A percentile compares a stretch with the other conserved stretches of the same genome.
phyloP scores from a whole-genome alignment of 2,888 invertebrate species.

The Sipha maydis region DNA sequence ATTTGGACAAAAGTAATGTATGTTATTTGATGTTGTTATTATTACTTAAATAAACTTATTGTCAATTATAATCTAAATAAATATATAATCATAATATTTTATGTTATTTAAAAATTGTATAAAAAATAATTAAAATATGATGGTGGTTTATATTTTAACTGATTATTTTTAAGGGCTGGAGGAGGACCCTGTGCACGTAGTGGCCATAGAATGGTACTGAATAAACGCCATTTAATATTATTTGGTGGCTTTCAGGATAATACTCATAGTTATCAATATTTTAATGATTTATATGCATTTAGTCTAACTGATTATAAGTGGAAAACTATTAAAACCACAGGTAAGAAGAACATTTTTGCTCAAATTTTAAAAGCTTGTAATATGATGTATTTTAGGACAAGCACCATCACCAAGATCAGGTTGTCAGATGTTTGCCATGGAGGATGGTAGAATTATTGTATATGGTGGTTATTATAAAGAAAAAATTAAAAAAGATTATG shows the following conservation, averaged over 20 bases:
- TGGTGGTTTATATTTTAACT: background rate
- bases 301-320: slow-evolving; percentile 82
- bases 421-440: slow-evolving; percentile 77
- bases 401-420: slow-evolving; percentile 84
- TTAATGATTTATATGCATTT: slow-evolving; percentile 86
- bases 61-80: background rate
- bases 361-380: slow-evolving; percentile 10
- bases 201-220: slow-evolving; percentile 87
- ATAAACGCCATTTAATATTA: slow-evolving; percentile 81
- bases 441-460: slow-evolving; percentile 75
- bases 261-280: slow-evolving; percentile 85
- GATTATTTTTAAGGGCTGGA: slow-evolving; percentile 68
- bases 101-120: no score
- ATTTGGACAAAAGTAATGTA: slow-evolving; percentile 83
- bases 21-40: slow-evolving; percentile 63
- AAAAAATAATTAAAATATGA: no score
- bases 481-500: slow-evolving; percentile 78
- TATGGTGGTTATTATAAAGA: slow-evolving; percentile 84
- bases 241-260: slow-evolving; percentile 96
- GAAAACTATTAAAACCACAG: slow-evolving; percentile 74
- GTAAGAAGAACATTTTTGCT: slow-evolving; percentile 64
- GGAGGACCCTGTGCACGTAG: slow-evolving; percentile 86
- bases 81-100: no score
- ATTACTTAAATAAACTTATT: background rate
- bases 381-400: slow-evolving; percentile 69